Percentiles rank a stretch among this genome's conserved stretches.
These are phyloP conservation scores for Albula goreensis DNA, from an alignment of 2,113 vertebrate species.

Conservation along the genomic window DNA sequence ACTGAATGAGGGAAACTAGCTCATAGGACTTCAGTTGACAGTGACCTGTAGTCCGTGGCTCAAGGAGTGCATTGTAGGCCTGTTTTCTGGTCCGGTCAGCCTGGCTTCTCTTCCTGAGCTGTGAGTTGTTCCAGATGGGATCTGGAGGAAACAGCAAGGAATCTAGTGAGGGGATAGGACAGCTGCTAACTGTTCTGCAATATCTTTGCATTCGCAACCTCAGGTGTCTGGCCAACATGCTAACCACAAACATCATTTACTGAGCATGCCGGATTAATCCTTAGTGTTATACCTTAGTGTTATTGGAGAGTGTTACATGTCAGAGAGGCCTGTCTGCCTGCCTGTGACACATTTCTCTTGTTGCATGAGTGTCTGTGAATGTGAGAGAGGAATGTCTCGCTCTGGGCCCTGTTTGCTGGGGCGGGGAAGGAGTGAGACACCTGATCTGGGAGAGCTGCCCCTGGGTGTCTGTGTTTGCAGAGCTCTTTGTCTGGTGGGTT, in stretches of 20 bases:
- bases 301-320: background rate
- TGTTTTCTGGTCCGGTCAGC: slow-evolving; percentile 55
- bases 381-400: slow-evolving; percentile 24
- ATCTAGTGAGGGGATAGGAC: slow-evolving; percentile 10
- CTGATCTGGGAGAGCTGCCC: slow-evolving; percentile 36
- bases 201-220: slow-evolving; percentile 3
- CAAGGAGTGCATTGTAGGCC: slow-evolving; percentile 53
- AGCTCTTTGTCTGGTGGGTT: slow-evolving; percentile 18
- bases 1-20: background rate
- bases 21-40: background rate
- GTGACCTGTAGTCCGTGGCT: slow-evolving; percentile 58
- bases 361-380: slow-evolving; percentile 44
- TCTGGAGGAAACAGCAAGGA: slow-evolving; percentile 47
- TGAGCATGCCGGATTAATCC: slow-evolving; percentile 9
- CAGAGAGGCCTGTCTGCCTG: background rate
- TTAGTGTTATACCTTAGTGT: background rate
- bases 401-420: background rate
- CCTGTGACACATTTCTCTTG: slow-evolving; percentile 27
- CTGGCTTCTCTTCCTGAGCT: slow-evolving; percentile 35
- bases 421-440: slow-evolving; percentile 29
- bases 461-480: slow-evolving; percentile 39
- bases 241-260: background rate
- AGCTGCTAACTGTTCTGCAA: background rate
- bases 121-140: slow-evolving; percentile 50
- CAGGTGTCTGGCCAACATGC: slow-evolving; percentile 14